Evolutionary conservation across 1,140 invertebrate species (phyloP).

Genomic region (Procambarus virginalis): DNA sequence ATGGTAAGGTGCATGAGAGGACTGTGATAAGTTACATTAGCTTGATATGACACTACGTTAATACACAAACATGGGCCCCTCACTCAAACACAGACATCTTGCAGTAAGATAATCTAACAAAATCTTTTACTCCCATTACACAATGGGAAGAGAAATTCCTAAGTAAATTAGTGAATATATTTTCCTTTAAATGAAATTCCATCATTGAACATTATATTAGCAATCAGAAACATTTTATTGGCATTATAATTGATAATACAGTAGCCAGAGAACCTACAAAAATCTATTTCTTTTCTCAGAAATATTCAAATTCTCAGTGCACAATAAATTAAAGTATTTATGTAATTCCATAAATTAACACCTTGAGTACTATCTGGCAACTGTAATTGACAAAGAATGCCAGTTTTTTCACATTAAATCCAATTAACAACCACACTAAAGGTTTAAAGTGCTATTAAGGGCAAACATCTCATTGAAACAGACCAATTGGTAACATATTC

Average conservation of each 20-base stretch:
- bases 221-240: slow-evolving; percentile 44
- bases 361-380: neutral
- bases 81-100: slow-evolving; percentile 67
- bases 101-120: slow-evolving; percentile 53
- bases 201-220: slow-evolving; percentile 49
- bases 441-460: neutral
- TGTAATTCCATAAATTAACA: neutral
- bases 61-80: slow-evolving; percentile 66
- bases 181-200: slow-evolving; percentile 56
- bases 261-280: slow-evolving; percentile 39
- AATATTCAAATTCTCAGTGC: slow-evolving; percentile 21
- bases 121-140: slow-evolving; percentile 44
- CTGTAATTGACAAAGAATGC: slow-evolving; percentile 6
- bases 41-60: slow-evolving; percentile 63
- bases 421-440: slow-evolving; percentile 35
- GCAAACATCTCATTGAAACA: slow-evolving; percentile 31
- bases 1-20: slow-evolving; percentile 57
- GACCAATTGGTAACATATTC: slow-evolving; percentile 24
- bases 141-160: slow-evolving; percentile 40
- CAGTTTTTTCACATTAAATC: slow-evolving; percentile 2
- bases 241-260: slow-evolving; percentile 46
- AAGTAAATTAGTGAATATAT: slow-evolving; percentile 56
- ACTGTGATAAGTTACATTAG: slow-evolving; percentile 58
- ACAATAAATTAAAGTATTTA: slow-evolving; percentile 1
- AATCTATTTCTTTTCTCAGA: slow-evolving; percentile 23